Evolutionary conservation across 2,113 vertebrate genomes (phyloP).

Genomic region (Cyphomyrus discorhynchus): DNA sequence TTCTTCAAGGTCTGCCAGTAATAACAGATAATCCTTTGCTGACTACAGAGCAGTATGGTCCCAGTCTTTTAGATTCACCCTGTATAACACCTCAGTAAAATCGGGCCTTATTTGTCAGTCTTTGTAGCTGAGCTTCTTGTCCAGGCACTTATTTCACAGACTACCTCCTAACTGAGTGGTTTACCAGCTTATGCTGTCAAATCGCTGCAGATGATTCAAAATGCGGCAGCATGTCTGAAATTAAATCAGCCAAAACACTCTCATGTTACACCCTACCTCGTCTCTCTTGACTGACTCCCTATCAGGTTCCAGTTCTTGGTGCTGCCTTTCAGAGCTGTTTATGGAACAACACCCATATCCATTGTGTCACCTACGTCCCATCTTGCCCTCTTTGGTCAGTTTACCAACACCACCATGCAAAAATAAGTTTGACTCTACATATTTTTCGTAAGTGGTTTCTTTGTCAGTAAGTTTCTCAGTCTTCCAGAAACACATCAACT

Average conservation of each 20-base stretch:
- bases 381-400: background rate
- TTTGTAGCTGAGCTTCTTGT: background rate
- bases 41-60: background rate
- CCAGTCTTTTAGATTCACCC: background rate
- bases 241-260: background rate
- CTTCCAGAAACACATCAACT: background rate
- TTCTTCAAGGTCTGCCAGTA: background rate
- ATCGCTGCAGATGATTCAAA: background rate
- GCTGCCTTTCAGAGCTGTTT: background rate
- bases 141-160: background rate
- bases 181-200: background rate
- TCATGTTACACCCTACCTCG: background rate
- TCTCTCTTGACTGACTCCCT: background rate
- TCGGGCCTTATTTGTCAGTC: background rate
- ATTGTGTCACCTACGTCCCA: background rate
- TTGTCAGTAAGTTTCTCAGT: background rate
- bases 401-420: background rate
- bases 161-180: background rate
- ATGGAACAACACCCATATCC: background rate
- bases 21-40: background rate
- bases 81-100: background rate
- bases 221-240: background rate
- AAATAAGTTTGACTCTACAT: background rate
- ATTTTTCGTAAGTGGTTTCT: background rate
- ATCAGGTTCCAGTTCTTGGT: background rate